Evolutionary conservation across 2,113 vertebrate species (phyloP), one percentile per base, ranked within the genome.

Genomic region (Pampusana beccarii): DNA sequence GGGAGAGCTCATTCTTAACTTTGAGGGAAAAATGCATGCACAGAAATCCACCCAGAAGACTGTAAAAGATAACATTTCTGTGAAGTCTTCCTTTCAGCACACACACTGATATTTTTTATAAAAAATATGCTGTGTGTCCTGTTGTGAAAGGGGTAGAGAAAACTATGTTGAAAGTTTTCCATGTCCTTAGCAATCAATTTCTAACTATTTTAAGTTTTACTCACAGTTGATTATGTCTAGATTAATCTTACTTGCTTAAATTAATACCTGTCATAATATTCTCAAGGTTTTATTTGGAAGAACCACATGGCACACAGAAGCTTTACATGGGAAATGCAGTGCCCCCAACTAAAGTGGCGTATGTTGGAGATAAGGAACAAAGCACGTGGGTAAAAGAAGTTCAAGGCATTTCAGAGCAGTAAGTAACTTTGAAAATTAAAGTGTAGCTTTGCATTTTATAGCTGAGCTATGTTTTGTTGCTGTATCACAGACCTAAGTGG

Each of bases 401-500:
- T 78, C 99, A 99, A 96, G 98, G 98, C 95, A 97, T 99, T 97
- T 98, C 98, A 79, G 99, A 99, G 97, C 94, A 98, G 99, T 99
- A 98, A 98, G 99, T 97, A 50, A 95, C 18, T 56, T 81, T 62
- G 34, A 69, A 94, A 91, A 67, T 50, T 28, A 9, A 90, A 67
- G 20, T 44, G 24, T 92, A 67, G 60, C 73, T 80, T 92, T 44
- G 24, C 34, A 56, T 80, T 82, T 91, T 80, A 14, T 83, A n/a
- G 16, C 46, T 93, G 74, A 57, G 24, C 11, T 72, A 4, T 86
- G 38, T 80, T 86, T 88, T 82, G 9, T 80, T 93, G 60, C 48
- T 88, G 10, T 65, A 7, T 77, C 73, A 62, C 44, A 82, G 42
- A 58, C 24, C 16, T 82, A 78, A 38, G 34, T 77, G 88, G 62